Base-by-base conservation (phyloP, 92 coral and sea anemone genomes). In the Porites divaricata region DNA sequence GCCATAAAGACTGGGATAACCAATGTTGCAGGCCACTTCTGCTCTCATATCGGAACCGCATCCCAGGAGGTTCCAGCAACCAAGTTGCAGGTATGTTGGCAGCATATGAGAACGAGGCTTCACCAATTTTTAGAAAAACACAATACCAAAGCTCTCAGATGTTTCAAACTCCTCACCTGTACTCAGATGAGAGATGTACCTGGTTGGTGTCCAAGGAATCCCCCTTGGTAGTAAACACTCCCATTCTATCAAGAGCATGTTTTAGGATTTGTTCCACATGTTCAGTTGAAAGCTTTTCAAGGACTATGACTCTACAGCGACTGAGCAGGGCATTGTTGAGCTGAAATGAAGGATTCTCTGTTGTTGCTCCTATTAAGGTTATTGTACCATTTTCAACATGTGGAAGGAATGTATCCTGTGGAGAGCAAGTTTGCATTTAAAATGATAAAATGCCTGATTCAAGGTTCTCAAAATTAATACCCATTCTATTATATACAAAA, bases 321-420 rank as follows among this genome's bases (percentile, higher is more conserved):
- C 99, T 96, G 9, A 96, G 92, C 68, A 96, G 90, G 4, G 99
- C 99, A 67, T 93, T 92, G 80, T 96, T 96, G 9, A 96, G 91
- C 74, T 53, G 57, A 9, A 53, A 53, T 9, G 57, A 53, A 2
- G 57, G 14, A 8, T 53, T 53, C 57, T 53, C 99, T 17, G 99
- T 96, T 11, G 99, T 96, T 65, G 99, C 99, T 67, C 99, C 99
- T 66, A 96, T 96, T 81, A 96, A 77, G 24, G 97, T 95, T 75
- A 96, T 96, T 76, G 97, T 95, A 20, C 99, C 99, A 88, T 93
- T 95, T 76, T 96, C 99, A 87, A 96, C 98, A 89, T 94, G 98
- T 12, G 99, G 99, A 8, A 96, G 95, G 84, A 96, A 96, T n/a
- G 97, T 96, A 76, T 96, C 99, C 99, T 96, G 70, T 15, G 54